Percentiles rank a stretch among this genome's conserved stretches.
phyloP scores from a whole-genome alignment of 2,113 vertebrate species.

The Narcine bancroftii region DNA sequence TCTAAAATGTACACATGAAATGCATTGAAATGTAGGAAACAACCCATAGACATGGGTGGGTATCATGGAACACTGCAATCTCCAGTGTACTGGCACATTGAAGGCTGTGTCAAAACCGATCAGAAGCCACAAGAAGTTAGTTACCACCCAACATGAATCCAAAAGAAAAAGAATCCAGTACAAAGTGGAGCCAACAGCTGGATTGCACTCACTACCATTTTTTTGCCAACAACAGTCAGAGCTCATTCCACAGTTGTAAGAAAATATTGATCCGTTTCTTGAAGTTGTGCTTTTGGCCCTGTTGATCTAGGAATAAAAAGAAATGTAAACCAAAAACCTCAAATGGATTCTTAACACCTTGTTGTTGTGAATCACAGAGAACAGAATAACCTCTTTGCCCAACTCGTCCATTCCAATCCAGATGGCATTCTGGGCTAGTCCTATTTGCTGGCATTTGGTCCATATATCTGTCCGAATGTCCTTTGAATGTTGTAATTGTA shows the following conservation, averaged over 20 bases:
- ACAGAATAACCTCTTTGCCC: too few relatives aligned
- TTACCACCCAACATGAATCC: background rate
- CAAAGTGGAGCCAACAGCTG: background rate
- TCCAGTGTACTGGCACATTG: background rate
- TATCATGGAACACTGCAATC: background rate
- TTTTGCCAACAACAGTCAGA: conserved; percentile 53
- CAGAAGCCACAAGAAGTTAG: background rate
- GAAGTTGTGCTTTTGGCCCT: conserved; percentile 3
- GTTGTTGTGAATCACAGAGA: too few relatives aligned
- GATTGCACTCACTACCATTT: conserved; percentile 48
- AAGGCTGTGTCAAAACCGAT: background rate
- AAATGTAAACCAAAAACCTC: background rate
- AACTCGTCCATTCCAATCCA: too few relatives aligned
- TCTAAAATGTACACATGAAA: background rate
- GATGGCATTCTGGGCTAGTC: too few relatives aligned
- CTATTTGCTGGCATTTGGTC: too few relatives aligned
- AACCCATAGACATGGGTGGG: too few relatives aligned
- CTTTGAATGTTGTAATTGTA: too few relatives aligned
- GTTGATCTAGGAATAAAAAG: background rate
- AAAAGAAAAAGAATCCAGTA: background rate
- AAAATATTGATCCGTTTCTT: conserved; percentile 42
- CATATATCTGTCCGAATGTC: too few relatives aligned
- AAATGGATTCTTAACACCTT: too few relatives aligned
- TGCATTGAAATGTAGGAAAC: background rate
- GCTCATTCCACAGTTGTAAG: conserved; percentile 54